A percentile compares a stretch with the other conserved stretches of the same genome.
These are phyloP conservation scores for Troides aeacus DNA, from an alignment of 2,888 invertebrate genomes.

Conservation along the genomic window DNA sequence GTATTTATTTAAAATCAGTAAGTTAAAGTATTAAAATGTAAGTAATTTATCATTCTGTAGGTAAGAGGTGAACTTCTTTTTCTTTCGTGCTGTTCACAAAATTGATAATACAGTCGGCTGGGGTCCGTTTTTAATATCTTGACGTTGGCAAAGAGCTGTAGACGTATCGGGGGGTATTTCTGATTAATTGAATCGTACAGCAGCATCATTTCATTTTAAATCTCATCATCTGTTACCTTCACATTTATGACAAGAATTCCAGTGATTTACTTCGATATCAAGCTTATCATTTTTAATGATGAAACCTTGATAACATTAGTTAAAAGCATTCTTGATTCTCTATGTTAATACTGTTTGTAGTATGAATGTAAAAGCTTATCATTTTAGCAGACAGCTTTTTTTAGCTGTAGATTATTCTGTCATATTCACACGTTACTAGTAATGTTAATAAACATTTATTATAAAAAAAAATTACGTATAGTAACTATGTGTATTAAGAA, in stretches of 20 bases:
- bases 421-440: no score
- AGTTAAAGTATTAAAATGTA: neutral
- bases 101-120: neutral
- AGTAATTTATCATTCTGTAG: slow-evolving; percentile 1
- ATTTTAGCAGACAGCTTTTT: no score
- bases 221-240: neutral
- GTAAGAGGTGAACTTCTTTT: neutral
- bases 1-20: neutral
- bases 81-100: slow-evolving; percentile 1
- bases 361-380: no score
- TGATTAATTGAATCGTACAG: slow-evolving; percentile 3
- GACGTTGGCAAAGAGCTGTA: neutral
- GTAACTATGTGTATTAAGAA: no score
- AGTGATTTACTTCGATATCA: neutral
- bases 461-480: no score
- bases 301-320: no score
- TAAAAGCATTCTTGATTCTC: no score
- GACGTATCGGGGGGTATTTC: neutral
- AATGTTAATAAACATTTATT: no score
- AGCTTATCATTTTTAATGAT: no score
- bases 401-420: no score
- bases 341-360: no score
- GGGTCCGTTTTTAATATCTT: slow-evolving; percentile 1
- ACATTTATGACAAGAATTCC: neutral
- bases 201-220: neutral